Base-by-base conservation (phyloP, 2,797 vertebrate species). In the Arremon aurantiirostris region DNA sequence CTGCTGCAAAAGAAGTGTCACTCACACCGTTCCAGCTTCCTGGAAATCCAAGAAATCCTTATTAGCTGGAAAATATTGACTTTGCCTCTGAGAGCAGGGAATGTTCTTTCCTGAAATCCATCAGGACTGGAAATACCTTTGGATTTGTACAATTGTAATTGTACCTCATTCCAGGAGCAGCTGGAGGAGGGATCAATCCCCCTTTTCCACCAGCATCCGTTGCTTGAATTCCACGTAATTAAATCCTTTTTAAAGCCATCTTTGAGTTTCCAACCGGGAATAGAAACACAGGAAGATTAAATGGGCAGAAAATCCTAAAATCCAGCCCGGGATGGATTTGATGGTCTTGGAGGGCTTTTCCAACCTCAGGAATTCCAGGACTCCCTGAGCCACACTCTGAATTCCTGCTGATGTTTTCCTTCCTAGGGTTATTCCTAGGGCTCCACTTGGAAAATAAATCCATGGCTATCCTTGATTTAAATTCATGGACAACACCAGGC, bases 301-400 rank as follows among this genome's bases (percentile, higher is more conserved):
- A 73, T 11, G 39, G 75, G 23, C 32, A 47, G 14, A 28, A 61
- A 80, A 47, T 52, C 41, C 57, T 22, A 12, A 63, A 82, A 61
- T 14, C 1, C 27, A 59, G 20, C 64, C 44, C 50, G 30, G 49
- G 78, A 75, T 12, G 56, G 7, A 42, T 8, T 10, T 15, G 65
- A 22, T 53, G 56, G 9, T 8, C n/a, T 23, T 37, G 34, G 20
- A 68, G 39, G 47, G 23, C 8, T 85, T 76, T 76, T 52, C 39
- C 55, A 60, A 1, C 19, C 28, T n/a, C 49, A 26, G 12, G 10
- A 17, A 63, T 55, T 30, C 41, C 5, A 2, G 49, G 19, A 23
- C 37, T 59, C 42, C 49, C 42, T 28, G 44, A 77, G 34, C 32
- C 2, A 4, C 0, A 0, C 27, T 60, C 72, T 5, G 44, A 46